Conservation (phyloP, 2,797 vertebrate genomes). For the Helarctos malayanus region DNA sequence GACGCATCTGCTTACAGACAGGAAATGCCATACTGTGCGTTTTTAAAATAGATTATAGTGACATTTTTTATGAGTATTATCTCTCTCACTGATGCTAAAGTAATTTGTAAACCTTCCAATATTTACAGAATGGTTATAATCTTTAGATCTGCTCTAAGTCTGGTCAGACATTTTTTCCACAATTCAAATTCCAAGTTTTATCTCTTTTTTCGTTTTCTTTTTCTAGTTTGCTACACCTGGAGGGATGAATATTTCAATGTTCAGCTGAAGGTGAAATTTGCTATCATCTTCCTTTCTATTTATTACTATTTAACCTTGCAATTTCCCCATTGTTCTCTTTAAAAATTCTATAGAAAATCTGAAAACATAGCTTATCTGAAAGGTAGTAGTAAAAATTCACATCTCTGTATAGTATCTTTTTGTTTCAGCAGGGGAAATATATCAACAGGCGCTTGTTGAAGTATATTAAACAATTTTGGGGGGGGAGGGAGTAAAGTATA, state of each 20-base stretch:
- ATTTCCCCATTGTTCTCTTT: not conserved
- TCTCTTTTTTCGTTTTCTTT: not conserved
- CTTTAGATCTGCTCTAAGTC: constrained; percentile 38
- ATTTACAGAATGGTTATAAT: not conserved
- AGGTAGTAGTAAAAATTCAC: not conserved
- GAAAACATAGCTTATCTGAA: constrained; percentile 32
- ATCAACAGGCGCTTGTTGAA: constrained; percentile 17
- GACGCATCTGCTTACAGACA: not conserved
- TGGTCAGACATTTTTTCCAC: not conserved
- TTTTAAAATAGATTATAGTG: not conserved
- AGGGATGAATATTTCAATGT: not conserved
- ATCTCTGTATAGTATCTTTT: not conserved
- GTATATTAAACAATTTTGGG: not conserved
- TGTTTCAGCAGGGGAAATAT: constrained; percentile 25
- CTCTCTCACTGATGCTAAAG: not conserved
- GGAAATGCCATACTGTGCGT: not conserved
- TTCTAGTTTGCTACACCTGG: not conserved
- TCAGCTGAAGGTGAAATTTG: not conserved
- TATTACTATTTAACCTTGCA: not conserved
- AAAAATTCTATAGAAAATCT: constrained; percentile 31
- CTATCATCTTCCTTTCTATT: not conserved
- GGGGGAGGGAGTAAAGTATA: not conserved
- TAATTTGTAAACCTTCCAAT: not conserved
- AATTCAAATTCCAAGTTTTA: constrained; percentile 29
- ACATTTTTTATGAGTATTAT: constrained; percentile 32